Evolutionary conservation across 1,140 invertebrate species (phyloP).

Genomic region (Hyles euphorbiae): DNA sequence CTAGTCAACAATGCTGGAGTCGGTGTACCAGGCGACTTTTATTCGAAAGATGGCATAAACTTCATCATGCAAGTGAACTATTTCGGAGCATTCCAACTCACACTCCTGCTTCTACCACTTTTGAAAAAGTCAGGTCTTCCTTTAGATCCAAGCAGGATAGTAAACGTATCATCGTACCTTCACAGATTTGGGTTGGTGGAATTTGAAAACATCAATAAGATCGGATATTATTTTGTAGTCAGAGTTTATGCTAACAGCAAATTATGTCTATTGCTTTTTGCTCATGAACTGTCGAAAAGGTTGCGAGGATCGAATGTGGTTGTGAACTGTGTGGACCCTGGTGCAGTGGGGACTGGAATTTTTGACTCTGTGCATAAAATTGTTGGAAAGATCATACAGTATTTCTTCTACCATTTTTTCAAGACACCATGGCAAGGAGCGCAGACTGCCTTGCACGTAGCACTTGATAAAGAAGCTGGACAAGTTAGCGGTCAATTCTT

Average conservation of each 20-base stretch:
- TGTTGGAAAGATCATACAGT: constrained; percentile 11
- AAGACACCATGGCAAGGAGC: constrained; percentile 43
- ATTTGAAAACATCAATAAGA: constrained; percentile 39
- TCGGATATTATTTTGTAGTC: constrained; percentile 53
- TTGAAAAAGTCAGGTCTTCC: constrained; percentile 52
- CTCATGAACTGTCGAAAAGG: constrained; percentile 76
- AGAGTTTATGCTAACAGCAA: constrained; percentile 80
- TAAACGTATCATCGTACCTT: constrained; percentile 81
- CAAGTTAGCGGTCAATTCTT: constrained; percentile 49
- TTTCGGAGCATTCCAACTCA: constrained; percentile 83
- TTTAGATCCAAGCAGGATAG: constrained; percentile 77
- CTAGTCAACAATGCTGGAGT: constrained; percentile 86
- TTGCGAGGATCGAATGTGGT: constrained; percentile 76
- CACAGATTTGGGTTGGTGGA: constrained; percentile 77
- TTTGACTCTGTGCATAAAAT: constrained; percentile 13
- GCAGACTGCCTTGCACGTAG: constrained; percentile 44
- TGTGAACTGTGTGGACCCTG: constrained; percentile 76
- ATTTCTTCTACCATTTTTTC: constrained; percentile 17
- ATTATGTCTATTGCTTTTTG: constrained; percentile 81
- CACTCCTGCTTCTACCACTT: constrained; percentile 79
- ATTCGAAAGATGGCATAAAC: constrained; percentile 80
- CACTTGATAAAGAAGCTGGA: constrained; percentile 37
- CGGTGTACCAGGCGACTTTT: constrained; percentile 51
- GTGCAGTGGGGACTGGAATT: constrained; percentile 75
- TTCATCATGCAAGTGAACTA: constrained; percentile 80